Evolutionary conservation across 1,140 invertebrate genomes (phyloP).

Genomic region (Drosophila setifemur): DNA sequence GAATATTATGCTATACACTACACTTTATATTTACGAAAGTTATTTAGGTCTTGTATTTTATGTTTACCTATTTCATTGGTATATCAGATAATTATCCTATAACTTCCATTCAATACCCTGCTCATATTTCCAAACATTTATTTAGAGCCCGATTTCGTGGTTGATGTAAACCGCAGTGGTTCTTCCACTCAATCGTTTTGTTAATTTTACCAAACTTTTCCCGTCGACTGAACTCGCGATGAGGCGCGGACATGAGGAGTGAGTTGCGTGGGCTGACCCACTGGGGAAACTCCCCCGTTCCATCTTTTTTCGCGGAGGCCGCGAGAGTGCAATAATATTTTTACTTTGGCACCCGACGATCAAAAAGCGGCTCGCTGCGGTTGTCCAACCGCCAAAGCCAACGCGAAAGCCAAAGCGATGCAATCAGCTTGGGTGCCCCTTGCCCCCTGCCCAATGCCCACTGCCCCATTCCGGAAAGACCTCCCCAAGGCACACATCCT

Average conservation of each 20-base stretch:
- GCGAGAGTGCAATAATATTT: conserved; percentile 70
- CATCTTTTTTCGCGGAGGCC: neutral
- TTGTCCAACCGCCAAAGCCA: conserved; percentile 40
- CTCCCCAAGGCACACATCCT: conserved; percentile 4
- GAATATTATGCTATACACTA: no score
- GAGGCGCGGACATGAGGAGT: conserved; percentile 9
- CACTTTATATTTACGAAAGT: no score
- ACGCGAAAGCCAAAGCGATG: conserved; percentile 33
- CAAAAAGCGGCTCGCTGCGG: conserved; percentile 57
- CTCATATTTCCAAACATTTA: neutral
- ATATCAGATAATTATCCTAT: neutral
- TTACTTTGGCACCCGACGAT: conserved; percentile 39
- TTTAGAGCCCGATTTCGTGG: neutral
- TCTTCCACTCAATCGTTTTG: conserved; percentile 42
- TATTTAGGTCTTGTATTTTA: no score
- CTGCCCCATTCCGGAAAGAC: neutral
- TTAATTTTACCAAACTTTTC: conserved; percentile 34
- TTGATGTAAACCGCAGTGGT: neutral
- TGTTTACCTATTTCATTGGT: no score
- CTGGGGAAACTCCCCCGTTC: conserved; percentile 5
- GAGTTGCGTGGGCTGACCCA: conserved; percentile 12
- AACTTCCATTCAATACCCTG: neutral
- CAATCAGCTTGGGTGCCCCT: conserved; percentile 30
- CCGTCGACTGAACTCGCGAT: conserved; percentile 44
- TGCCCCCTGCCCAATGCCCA: neutral